Conservation (phyloP, 1,140 invertebrate species). For the Leptinotarsa texana region DNA sequence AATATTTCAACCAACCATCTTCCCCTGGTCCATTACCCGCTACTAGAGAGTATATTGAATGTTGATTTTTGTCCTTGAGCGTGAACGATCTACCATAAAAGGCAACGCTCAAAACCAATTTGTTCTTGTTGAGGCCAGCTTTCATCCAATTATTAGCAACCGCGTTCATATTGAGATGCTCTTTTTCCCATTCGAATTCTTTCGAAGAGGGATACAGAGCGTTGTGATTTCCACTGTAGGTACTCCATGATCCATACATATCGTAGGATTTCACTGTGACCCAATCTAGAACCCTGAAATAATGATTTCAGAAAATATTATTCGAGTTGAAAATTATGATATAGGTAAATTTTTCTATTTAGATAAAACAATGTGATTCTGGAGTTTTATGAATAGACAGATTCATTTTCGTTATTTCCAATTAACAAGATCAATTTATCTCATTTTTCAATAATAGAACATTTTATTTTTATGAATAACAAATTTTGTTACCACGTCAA, state of each 20-base stretch:
- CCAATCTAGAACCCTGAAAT: slow-evolving; percentile 60
- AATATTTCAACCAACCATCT: slow-evolving; percentile 11
- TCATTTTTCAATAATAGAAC: no score
- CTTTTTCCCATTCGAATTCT: slow-evolving; percentile 16
- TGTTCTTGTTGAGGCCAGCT: slow-evolving; percentile 57
- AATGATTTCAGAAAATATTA: slow-evolving; percentile 13
- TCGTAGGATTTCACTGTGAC: slow-evolving; percentile 16
- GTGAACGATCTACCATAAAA: slow-evolving; percentile 68
- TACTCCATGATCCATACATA: slow-evolving; percentile 5
- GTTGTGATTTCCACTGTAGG: slow-evolving; percentile 6
- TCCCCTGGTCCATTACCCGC: slow-evolving; percentile 56
- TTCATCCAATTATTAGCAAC: slow-evolving; percentile 47
- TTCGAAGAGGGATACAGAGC: slow-evolving; percentile 15
- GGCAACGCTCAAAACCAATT: slow-evolving; percentile 68
- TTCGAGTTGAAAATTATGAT: no score
- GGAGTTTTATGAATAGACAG: no score
- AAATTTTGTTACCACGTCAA: no score
- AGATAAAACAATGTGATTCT: no score
- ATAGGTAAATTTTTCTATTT: no score
- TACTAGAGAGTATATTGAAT: slow-evolving; percentile 60
- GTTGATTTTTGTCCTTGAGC: slow-evolving; percentile 56
- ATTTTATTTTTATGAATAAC: no score
- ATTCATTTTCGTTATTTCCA: no score
- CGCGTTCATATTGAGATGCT: slow-evolving; percentile 11
- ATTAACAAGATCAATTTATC: no score